phyloP scores from a whole-genome alignment of 2,797 vertebrate species.

The Coracias cyanogaster region DNA sequence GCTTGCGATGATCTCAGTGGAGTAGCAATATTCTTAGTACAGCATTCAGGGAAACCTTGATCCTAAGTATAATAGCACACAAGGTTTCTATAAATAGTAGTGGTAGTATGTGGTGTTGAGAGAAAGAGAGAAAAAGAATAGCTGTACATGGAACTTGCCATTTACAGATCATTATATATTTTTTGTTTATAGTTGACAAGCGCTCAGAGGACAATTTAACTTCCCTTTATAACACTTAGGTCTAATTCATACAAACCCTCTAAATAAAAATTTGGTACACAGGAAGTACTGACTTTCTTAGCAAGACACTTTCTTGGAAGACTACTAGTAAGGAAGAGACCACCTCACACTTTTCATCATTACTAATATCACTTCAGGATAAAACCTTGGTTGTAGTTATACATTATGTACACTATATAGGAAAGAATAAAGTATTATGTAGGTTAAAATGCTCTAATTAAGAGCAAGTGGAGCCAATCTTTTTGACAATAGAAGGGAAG shows the following conservation, averaged over 20 bases:
- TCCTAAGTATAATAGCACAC: not conserved
- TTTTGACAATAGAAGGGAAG: not conserved
- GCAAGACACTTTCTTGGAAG: not conserved
- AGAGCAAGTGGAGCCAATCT: not conserved
- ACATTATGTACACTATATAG: not conserved
- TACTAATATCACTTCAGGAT: not conserved
- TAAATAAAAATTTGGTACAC: not conserved
- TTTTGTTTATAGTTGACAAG: not conserved
- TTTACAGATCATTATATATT: not conserved
- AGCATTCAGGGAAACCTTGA: not conserved
- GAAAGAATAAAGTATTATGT: not conserved
- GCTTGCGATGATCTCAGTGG: not conserved
- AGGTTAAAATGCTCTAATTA: not conserved
- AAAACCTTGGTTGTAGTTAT: not conserved
- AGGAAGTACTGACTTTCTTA: not conserved
- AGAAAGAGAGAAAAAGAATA: not conserved
- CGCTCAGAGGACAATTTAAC: not conserved
- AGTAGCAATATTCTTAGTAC: not conserved
- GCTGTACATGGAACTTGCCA: not conserved
- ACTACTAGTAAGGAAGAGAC: not conserved
- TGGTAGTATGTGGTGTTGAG: not conserved
- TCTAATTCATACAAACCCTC: not conserved
- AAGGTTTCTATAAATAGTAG: not conserved
- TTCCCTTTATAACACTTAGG: not conserved
- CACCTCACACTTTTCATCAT: not conserved